Percentiles rank a stretch among this genome's conserved stretches.
Evolutionary conservation across 2,113 vertebrate genomes (phyloP).

Genomic region (Hippocampus zosterae): DNA sequence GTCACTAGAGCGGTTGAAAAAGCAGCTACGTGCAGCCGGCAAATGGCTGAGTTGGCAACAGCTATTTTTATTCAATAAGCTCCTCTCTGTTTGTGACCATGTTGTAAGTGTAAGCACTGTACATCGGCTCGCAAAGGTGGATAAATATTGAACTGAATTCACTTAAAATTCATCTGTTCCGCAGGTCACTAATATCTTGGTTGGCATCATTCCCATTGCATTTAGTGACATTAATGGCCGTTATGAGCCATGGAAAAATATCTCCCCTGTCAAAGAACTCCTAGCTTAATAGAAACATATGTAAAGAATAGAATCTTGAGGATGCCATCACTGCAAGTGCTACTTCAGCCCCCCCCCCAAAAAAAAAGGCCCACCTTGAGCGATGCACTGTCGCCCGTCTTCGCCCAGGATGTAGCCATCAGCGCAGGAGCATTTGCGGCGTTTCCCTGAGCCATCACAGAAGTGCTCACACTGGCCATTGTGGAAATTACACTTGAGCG

Average conservation of each 20-base stretch:
- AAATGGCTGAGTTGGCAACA: background rate
- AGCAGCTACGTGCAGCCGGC: background rate
- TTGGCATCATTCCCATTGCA: background rate
- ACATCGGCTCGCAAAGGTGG: background rate
- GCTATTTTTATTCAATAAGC: background rate
- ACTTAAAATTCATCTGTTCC: background rate
- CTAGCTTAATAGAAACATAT: too few relatives aligned
- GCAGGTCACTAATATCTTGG: background rate
- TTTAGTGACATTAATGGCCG: too few relatives aligned
- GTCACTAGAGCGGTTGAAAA: background rate
- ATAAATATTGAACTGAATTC: background rate
- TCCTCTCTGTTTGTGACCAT: background rate
- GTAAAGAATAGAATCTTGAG: too few relatives aligned
- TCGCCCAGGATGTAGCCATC: conserved; percentile 70
- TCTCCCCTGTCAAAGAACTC: too few relatives aligned
- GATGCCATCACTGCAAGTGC: too few relatives aligned
- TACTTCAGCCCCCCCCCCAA: background rate
- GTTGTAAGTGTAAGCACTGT: background rate
- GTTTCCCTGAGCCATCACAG: conserved; percentile 65
- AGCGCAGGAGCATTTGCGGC: conserved; percentile 73
- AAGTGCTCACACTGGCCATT: conserved; percentile 86
- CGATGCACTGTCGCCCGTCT: conserved; percentile 69
- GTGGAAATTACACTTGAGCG: conserved; percentile 73
- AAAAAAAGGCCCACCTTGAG: conserved; percentile 69
- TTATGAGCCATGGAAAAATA: too few relatives aligned